These are phyloP conservation scores for Byasa hedistus DNA, from an alignment of 2,888 invertebrate species.

Conservation along the genomic window DNA sequence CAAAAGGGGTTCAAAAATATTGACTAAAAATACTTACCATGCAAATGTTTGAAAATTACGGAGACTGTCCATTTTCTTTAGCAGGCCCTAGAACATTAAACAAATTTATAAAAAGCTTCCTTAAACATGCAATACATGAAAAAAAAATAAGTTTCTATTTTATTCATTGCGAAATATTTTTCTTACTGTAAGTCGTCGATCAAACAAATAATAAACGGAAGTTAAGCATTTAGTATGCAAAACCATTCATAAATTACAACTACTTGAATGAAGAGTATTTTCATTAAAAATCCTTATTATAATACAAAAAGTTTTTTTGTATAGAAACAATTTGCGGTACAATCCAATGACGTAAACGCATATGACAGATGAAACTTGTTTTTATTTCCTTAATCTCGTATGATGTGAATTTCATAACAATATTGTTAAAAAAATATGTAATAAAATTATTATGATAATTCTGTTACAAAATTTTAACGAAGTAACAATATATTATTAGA, in stretches of 20 bases:
- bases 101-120: conserved; percentile 7
- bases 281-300: conserved; percentile 12
- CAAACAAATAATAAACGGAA: conserved; percentile 3
- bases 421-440: too few relatives aligned
- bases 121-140: conserved; percentile 1
- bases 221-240: conserved; percentile 14
- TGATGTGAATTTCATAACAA: too few relatives aligned
- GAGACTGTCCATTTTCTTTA: conserved; percentile 52
- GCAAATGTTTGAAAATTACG: conserved; percentile 58
- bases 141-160: background rate
- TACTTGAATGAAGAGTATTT: conserved; percentile 3
- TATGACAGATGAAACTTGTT: conserved; percentile 7
- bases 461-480: too few relatives aligned
- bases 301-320: conserved; percentile 1
- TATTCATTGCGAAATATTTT: conserved; percentile 20
- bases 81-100: conserved; percentile 42
- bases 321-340: conserved; percentile 20
- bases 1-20: background rate
- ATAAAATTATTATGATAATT: too few relatives aligned
- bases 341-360: conserved; percentile 22
- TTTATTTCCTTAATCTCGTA: background rate
- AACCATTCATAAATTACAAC: conserved; percentile 15
- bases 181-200: conserved; percentile 18
- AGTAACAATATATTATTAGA: too few relatives aligned
- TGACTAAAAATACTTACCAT: conserved; percentile 47